phyloP scores from a whole-genome alignment of 2,888 invertebrate species.

The Opisthograptis luteolata region DNA sequence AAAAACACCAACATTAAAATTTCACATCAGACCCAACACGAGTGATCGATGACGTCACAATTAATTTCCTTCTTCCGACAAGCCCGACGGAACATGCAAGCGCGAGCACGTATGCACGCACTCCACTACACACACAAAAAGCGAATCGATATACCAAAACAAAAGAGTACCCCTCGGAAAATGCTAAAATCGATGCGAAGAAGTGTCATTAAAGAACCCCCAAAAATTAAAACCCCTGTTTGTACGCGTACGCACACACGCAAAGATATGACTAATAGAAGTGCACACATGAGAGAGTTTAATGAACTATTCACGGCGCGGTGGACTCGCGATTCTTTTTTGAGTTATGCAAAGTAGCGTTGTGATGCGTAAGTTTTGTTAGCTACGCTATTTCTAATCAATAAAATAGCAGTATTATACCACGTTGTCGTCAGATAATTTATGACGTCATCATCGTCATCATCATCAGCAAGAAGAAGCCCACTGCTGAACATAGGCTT shows the following conservation, averaged over 20 bases:
- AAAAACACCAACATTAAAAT: background rate
- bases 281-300: slow-evolving; percentile 49
- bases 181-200: slow-evolving; percentile 81
- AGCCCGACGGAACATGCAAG: slow-evolving; percentile 47
- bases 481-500: no score
- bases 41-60: slow-evolving; percentile 44
- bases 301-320: slow-evolving; percentile 41
- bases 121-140: slow-evolving; percentile 59
- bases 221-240: slow-evolving; percentile 79
- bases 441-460: no score
- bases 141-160: slow-evolving; percentile 76
- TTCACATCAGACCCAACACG: background rate
- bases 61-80: slow-evolving; percentile 26
- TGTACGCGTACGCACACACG: slow-evolving; percentile 57
- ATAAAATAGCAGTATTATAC: no score
- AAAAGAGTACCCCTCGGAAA: slow-evolving; percentile 79
- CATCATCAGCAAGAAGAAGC: no score
- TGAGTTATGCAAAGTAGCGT: slow-evolving; percentile 10
- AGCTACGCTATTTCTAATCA: no score
- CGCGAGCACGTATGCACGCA: slow-evolving; percentile 63
- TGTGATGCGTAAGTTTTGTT: background rate
- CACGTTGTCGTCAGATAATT: no score
- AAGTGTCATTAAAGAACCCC: slow-evolving; percentile 84
- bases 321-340: slow-evolving; percentile 25
- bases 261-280: slow-evolving; percentile 53